Conservation (phyloP, 1,140 invertebrate species). For the Drosophila tropicalis region DNA sequence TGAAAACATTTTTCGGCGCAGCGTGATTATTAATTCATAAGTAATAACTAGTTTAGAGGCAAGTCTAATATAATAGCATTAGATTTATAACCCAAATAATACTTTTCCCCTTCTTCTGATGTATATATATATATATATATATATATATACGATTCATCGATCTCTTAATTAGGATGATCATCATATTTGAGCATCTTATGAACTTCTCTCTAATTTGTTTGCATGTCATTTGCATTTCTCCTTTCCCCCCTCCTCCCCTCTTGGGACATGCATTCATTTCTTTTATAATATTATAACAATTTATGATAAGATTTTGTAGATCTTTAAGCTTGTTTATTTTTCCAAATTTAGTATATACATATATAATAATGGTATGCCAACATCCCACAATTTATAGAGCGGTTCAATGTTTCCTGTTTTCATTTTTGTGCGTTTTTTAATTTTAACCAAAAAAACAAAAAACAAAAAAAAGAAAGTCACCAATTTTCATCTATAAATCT, state of each 20-base stretch:
- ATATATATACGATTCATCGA: conserved; percentile 53
- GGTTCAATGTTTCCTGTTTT: conserved; percentile 80
- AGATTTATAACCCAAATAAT: not conserved
- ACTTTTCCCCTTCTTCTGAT: not conserved
- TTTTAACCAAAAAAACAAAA: not conserved
- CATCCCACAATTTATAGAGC: conserved; percentile 80
- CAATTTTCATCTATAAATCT: conserved; percentile 20
- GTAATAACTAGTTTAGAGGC: conserved; percentile 50
- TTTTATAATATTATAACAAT: conserved; percentile 14
- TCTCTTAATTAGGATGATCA: conserved; percentile 24
- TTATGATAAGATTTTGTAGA: conserved; percentile 65
- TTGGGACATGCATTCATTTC: conserved; percentile 15
- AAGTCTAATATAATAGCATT: conserved; percentile 1
- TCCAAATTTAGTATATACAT: conserved; percentile 56
- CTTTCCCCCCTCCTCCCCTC: too few relatives aligned
- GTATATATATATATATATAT: conserved; percentile 26
- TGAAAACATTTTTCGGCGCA: conserved; percentile 66
- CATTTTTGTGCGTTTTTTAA: conserved; percentile 60
- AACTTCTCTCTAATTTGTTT: not conserved
- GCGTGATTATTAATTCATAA: conserved; percentile 78
- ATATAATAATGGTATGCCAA: conserved; percentile 60
- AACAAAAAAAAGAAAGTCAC: conserved; percentile 55
- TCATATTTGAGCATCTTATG: not conserved
- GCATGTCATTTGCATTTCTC: not conserved
- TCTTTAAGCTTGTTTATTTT: conserved; percentile 46